phyloP scores from a whole-genome alignment of 2,113 vertebrate species.

The Amphiprion percula region DNA sequence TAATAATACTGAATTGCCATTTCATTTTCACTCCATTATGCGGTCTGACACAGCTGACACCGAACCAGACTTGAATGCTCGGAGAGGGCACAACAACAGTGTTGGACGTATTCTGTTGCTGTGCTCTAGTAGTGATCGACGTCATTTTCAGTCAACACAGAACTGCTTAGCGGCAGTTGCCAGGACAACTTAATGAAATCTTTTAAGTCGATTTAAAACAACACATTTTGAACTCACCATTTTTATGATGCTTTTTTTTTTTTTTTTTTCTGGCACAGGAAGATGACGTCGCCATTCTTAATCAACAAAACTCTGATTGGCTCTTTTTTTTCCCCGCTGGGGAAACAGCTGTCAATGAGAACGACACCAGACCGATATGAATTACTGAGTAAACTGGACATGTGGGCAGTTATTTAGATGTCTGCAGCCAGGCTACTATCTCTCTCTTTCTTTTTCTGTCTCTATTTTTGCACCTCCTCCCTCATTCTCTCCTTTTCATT shows the following conservation, averaged over 20 bases:
- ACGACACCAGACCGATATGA: conserved; percentile 7
- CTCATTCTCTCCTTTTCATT: conserved; percentile 3
- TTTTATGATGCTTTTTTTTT: not conserved
- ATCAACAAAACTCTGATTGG: not conserved
- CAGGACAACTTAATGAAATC: not conserved
- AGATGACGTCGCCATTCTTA: not conserved
- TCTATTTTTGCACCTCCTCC: not conserved
- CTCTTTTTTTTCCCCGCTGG: not conserved
- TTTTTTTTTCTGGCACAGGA: not conserved
- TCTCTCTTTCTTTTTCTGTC: not conserved
- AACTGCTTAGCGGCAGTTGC: not conserved
- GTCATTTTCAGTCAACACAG: not conserved
- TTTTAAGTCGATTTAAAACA: not conserved
- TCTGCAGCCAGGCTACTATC: not conserved
- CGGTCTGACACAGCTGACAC: conserved; percentile 32
- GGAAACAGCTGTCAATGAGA: not conserved
- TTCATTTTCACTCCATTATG: conserved; percentile 29
- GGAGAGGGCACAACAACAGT: not conserved
- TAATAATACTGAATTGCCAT: conserved; percentile 32
- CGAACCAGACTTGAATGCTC: conserved; percentile 15
- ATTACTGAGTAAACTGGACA: not conserved
- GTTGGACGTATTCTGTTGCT: conserved; percentile 1
- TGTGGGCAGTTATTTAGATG: not conserved
- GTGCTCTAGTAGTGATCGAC: not conserved
- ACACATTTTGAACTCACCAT: not conserved